Evolutionary conservation across 2,797 vertebrate genomes (phyloP).

Genomic region (Poecilia velifera): DNA sequence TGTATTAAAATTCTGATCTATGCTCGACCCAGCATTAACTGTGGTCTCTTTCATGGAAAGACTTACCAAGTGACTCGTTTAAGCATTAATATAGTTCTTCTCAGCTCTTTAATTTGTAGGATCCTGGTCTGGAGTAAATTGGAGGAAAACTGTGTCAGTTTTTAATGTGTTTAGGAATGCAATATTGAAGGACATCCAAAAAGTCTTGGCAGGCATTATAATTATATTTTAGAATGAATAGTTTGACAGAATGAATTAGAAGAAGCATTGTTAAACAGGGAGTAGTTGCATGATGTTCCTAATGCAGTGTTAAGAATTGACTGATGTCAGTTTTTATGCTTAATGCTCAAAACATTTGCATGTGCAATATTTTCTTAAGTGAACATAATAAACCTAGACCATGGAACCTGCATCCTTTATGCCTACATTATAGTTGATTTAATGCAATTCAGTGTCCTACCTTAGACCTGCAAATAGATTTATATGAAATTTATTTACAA

Average conservation of each 20-base stretch:
- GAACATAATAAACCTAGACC: constrained; percentile 40
- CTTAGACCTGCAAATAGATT: too few relatives aligned
- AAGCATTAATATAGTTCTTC: constrained; percentile 39
- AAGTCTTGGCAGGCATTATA: background rate
- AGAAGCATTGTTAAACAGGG: background rate
- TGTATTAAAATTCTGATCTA: constrained; percentile 20
- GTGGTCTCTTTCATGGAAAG: constrained; percentile 4
- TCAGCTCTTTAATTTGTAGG: constrained; percentile 32
- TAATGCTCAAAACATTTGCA: constrained; percentile 6
- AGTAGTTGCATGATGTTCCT: background rate
- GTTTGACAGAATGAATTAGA: background rate
- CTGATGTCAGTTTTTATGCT: background rate
- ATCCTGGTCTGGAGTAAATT: constrained; percentile 1
- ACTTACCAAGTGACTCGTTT: constrained; percentile 11
- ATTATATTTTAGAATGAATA: background rate
- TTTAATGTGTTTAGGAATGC: background rate
- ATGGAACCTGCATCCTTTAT: constrained; percentile 11
- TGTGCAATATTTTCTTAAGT: constrained; percentile 50
- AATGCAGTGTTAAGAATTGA: background rate
- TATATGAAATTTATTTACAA: background rate
- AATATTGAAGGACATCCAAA: background rate
- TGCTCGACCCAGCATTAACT: constrained; percentile 10
- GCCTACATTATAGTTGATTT: background rate
- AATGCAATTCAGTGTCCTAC: background rate
- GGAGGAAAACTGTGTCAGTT: background rate